phyloP scores from a whole-genome alignment of 1,140 invertebrate species.

The Brachionus koreanus region DNA sequence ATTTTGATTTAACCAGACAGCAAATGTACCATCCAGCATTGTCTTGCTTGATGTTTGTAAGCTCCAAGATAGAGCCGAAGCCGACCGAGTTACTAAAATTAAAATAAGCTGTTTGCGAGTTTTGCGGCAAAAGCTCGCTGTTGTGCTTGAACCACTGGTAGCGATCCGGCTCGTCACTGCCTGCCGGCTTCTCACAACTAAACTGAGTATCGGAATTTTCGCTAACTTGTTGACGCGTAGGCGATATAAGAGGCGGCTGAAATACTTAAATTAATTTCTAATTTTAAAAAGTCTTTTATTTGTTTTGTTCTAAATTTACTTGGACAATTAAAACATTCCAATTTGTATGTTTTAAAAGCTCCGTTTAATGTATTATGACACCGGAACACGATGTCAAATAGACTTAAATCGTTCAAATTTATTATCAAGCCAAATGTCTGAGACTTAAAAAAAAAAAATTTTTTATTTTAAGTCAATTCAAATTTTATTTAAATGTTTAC shows the following conservation, averaged over 20 bases:
- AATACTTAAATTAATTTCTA: neutral
- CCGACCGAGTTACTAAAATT: conserved; percentile 13
- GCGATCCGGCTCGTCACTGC: conserved; percentile 1
- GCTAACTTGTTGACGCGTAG: neutral
- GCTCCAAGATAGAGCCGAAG: neutral
- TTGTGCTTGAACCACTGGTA: conserved; percentile 39
- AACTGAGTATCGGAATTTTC: conserved; percentile 32
- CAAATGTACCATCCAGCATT: conserved; percentile 39
- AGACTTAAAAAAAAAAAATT: neutral
- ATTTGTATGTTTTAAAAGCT: conserved; percentile 21
- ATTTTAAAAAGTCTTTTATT: neutral
- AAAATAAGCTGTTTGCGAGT: neutral
- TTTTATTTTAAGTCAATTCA: neutral
- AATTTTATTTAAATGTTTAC: conserved; percentile 2
- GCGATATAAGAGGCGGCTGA: conserved; percentile 4
- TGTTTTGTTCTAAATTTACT: neutral
- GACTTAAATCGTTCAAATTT: neutral
- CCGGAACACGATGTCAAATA: neutral
- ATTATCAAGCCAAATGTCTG: conserved; percentile 35
- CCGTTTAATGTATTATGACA: conserved; percentile 12
- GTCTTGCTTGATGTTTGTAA: neutral
- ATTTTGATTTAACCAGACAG: conserved; percentile 27
- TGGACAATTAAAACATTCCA: conserved; percentile 24
- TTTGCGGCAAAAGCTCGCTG: neutral
- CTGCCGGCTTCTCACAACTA: conserved; percentile 5